Percentiles rank a stretch among this genome's conserved stretches.
Evolutionary conservation across 64 coral and sea anemone genomes (phyloP).

Genomic region (Catalaphyllia jardinei): DNA sequence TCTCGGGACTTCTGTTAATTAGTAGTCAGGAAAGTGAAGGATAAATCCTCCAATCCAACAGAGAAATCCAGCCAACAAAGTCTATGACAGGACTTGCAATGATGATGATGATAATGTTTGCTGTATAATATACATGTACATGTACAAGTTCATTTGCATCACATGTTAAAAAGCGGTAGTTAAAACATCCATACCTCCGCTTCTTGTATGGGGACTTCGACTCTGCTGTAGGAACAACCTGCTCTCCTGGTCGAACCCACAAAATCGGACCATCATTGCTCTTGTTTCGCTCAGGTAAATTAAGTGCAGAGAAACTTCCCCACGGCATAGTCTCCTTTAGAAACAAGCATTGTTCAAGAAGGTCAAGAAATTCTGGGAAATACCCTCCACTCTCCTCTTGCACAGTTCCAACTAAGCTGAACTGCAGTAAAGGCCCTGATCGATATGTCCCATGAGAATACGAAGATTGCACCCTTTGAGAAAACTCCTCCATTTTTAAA

Average conservation of each 20-base stretch:
- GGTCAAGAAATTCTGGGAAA: slow-evolving; percentile 92
- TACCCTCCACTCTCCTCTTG: slow-evolving; percentile 96
- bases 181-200: slow-evolving; percentile 62
- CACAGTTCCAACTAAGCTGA: slow-evolving; percentile 93
- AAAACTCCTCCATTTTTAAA: slow-evolving; percentile 85
- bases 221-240: slow-evolving; percentile 90
- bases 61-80: too few relatives aligned
- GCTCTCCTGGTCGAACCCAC: slow-evolving; percentile 97
- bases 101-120: too few relatives aligned
- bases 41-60: too few relatives aligned
- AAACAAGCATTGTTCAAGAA: slow-evolving; percentile 92
- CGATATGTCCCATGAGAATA: slow-evolving; percentile 89
- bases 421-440: slow-evolving; percentile 89
- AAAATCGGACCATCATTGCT: slow-evolving; percentile 99
- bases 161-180: not conserved
- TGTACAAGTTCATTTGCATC: not conserved
- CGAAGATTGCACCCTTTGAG: slow-evolving; percentile 70
- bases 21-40: too few relatives aligned
- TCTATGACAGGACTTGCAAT: too few relatives aligned
- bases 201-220: slow-evolving; percentile 82
- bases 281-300: slow-evolving; percentile 65
- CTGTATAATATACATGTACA: too few relatives aligned
- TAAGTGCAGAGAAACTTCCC: slow-evolving; percentile 86
- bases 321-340: slow-evolving; percentile 97
- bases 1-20: too few relatives aligned